Evolutionary conservation across 2,113 vertebrate species (phyloP).

Genomic region (Nansenia antarctica): DNA sequence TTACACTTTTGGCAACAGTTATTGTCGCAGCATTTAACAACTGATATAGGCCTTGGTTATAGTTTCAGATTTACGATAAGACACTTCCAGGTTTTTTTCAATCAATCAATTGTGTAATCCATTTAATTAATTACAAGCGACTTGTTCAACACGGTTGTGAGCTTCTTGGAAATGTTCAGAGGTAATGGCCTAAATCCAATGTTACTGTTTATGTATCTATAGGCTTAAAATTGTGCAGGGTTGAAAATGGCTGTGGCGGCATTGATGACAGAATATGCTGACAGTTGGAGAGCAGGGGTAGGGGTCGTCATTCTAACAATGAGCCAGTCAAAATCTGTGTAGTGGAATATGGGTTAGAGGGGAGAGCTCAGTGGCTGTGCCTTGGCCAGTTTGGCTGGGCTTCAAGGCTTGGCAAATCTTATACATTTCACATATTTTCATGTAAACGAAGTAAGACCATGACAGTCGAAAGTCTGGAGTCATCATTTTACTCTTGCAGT

Average conservation of each 20-base stretch:
- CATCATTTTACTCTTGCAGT: not conserved
- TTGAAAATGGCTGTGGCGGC: not conserved
- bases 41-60: too few relatives aligned
- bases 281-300: not conserved
- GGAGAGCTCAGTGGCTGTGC: not conserved
- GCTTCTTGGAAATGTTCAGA: not conserved
- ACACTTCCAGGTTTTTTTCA: too few relatives aligned
- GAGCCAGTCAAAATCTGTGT: not conserved
- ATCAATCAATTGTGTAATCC: too few relatives aligned
- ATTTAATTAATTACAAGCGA: too few relatives aligned
- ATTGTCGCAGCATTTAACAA: too few relatives aligned
- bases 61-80: too few relatives aligned
- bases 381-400: not conserved
- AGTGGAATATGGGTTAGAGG: not conserved
- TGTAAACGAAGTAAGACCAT: not conserved
- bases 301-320: not conserved
- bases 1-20: not conserved
- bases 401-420: not conserved
- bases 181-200: too few relatives aligned
- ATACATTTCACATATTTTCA: not conserved
- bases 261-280: not conserved
- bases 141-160: too few relatives aligned
- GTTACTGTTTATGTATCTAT: too few relatives aligned
- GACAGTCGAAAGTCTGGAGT: not conserved
- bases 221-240: not conserved